phyloP scores from a whole-genome alignment of 2,888 invertebrate species.

The Caenorhabditis sinica region DNA sequence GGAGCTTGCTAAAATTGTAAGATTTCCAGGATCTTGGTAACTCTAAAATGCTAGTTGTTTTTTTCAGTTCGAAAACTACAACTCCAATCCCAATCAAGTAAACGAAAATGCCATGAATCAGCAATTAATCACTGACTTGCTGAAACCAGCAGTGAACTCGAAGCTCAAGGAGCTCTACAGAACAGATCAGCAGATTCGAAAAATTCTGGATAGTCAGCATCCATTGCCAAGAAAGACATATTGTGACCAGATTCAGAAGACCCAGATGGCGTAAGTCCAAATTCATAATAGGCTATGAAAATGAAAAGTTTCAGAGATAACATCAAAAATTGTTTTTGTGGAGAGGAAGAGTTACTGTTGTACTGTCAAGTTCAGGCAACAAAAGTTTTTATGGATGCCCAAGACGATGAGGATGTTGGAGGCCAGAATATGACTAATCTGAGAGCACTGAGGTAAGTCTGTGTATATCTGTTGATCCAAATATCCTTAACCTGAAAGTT shows the following conservation, averaged over 20 bases:
- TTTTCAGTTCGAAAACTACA: constrained; percentile 24
- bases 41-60: no score
- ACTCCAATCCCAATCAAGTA: constrained; percentile 22
- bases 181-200: constrained; percentile 30
- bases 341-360: constrained; percentile 29
- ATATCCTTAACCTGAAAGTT: background rate
- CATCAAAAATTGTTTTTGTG: constrained; percentile 51
- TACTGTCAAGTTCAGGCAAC: constrained; percentile 60
- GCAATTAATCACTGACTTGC: background rate
- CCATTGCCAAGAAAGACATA: constrained; percentile 38
- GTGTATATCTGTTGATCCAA: background rate
- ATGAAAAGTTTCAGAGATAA: background rate
- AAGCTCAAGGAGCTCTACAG: constrained; percentile 48
- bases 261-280: constrained; percentile 10
- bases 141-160: constrained; percentile 27
- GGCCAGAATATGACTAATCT: constrained; percentile 6
- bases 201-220: constrained; percentile 47
- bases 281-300: background rate
- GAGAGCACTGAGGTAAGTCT: background rate
- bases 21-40: background rate
- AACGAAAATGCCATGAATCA: constrained; percentile 35
- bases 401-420: constrained; percentile 2
- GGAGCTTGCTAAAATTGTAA: constrained; percentile 4
- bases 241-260: constrained; percentile 32
- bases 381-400: constrained; percentile 10